These are phyloP conservation scores for Brienomyrus brachyistius DNA, from an alignment of 2,113 vertebrate genomes.

Conservation along the genomic window DNA sequence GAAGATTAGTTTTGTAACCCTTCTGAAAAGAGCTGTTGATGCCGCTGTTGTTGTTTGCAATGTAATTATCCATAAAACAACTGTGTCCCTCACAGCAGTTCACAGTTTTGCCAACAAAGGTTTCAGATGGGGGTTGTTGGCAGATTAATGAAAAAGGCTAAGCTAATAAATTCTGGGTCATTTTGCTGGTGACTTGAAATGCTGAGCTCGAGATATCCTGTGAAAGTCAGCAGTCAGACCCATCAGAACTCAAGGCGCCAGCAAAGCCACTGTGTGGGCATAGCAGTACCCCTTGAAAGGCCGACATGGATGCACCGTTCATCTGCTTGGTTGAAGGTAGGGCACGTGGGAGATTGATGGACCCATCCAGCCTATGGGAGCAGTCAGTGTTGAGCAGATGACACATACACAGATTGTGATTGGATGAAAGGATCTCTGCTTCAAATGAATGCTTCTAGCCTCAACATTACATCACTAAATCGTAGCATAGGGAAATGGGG, in stretches of 20 bases:
- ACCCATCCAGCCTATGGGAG: background rate
- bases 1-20: background rate
- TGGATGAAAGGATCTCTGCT: background rate
- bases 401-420: background rate
- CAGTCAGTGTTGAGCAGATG: background rate
- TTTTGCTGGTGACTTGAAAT: background rate
- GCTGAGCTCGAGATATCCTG: background rate
- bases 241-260: background rate
- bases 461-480: background rate
- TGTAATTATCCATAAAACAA: constrained; percentile 23
- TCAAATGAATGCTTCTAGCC: background rate
- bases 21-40: background rate
- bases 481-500: background rate
- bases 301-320: background rate
- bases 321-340: background rate
- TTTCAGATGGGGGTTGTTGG: background rate
- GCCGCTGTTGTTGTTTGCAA: constrained; percentile 18
- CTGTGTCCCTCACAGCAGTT: constrained; percentile 22
- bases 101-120: background rate
- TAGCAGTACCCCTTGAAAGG: background rate
- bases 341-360: background rate
- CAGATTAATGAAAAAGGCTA: background rate
- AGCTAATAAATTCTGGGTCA: background rate
- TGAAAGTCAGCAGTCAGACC: background rate
- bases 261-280: background rate